Conservation (phyloP, 2,113 vertebrate species). For the Syngnathoides biaculeatus region DNA sequence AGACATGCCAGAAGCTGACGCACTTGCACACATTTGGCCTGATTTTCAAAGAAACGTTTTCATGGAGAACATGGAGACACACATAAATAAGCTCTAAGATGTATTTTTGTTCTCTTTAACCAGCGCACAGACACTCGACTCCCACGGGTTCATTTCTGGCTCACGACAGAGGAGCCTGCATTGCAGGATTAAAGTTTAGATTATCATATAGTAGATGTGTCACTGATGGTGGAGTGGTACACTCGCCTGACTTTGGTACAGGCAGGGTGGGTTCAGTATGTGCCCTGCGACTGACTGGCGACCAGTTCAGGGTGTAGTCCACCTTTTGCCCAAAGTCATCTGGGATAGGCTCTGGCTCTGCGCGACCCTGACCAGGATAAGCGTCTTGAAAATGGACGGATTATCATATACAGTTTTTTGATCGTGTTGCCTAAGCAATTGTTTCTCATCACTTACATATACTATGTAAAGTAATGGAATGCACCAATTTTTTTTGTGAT, state of each 20-base stretch:
- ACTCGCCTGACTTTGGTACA: too few relatives aligned
- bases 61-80: slow-evolving; percentile 19
- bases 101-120: slow-evolving; percentile 23
- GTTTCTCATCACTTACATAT: not conserved
- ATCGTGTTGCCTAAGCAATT: not conserved
- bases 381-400: too few relatives aligned
- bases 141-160: slow-evolving; percentile 12
- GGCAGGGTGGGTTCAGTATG: too few relatives aligned
- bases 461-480: not conserved
- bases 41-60: slow-evolving; percentile 25
- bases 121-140: not conserved
- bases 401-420: too few relatives aligned
- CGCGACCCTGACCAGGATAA: too few relatives aligned
- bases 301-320: too few relatives aligned
- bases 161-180: slow-evolving; percentile 6
- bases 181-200: not conserved
- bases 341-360: too few relatives aligned
- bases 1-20: slow-evolving; percentile 57
- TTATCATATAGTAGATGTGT: too few relatives aligned
- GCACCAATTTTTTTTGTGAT: too few relatives aligned
- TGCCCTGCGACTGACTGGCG: too few relatives aligned
- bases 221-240: too few relatives aligned
- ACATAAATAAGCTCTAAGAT: slow-evolving; percentile 22
- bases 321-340: too few relatives aligned
- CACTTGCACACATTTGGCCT: slow-evolving; percentile 25